These are phyloP conservation scores for Drosophila paranaensis DNA, from an alignment of 2,888 invertebrate genomes.

Conservation along the genomic window DNA sequence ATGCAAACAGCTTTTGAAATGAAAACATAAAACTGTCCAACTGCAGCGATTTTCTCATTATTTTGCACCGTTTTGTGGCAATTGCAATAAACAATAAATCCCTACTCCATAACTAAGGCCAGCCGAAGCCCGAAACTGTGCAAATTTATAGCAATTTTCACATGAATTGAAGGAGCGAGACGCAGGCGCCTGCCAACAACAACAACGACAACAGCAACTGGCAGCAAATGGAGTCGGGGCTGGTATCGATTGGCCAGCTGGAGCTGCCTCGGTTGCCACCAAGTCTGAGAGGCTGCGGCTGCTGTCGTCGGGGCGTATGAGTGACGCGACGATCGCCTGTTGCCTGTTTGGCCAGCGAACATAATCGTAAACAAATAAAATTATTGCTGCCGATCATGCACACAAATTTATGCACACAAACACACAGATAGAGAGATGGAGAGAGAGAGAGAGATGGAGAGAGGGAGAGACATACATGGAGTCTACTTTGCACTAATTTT, in stretches of 20 bases:
- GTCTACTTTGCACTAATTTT: conserved; percentile 76
- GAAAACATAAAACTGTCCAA: conserved; percentile 82
- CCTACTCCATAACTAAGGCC: conserved; percentile 55
- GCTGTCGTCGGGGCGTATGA: conserved; percentile 80
- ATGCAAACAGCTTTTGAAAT: conserved; percentile 78
- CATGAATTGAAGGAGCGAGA: conserved; percentile 71
- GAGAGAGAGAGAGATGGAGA: conserved; percentile 18
- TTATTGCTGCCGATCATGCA: conserved; percentile 81
- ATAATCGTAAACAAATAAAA: conserved; percentile 82
- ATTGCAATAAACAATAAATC: conserved; percentile 84
- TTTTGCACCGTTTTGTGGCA: conserved; percentile 82
- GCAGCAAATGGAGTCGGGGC: conserved; percentile 16
- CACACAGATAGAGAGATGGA: conserved; percentile 34
- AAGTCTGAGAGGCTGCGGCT: conserved; percentile 42
- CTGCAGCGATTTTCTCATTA: conserved; percentile 78
- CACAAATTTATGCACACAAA: conserved; percentile 75
- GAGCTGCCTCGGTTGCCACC: conserved; percentile 52
- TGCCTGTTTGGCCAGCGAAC: conserved; percentile 76
- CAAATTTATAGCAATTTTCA: conserved; percentile 82
- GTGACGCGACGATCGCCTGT: conserved; percentile 72
- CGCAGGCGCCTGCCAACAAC: conserved; percentile 68
- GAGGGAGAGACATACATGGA: conserved; percentile 10
- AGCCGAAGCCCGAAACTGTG: conserved; percentile 37
- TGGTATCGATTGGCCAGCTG: conserved; percentile 43
- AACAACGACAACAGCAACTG: conserved; percentile 41